These are phyloP conservation scores for Hypena proboscidalis DNA, from an alignment of 2,888 invertebrate genomes.

Conservation along the genomic window DNA sequence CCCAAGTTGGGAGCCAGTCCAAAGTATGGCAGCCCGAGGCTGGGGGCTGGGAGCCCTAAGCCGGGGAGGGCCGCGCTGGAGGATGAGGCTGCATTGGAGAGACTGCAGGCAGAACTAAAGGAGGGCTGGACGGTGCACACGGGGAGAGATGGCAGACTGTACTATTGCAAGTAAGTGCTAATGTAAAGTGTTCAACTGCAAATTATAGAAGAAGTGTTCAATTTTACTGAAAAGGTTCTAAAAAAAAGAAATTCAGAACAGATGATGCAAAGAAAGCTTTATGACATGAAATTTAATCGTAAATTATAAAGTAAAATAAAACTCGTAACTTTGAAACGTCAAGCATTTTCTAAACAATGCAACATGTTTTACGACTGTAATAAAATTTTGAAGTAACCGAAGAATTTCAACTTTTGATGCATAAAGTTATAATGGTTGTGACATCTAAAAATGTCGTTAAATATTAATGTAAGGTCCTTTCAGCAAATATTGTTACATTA, in stretches of 20 bases:
- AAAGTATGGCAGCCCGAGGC: conserved; percentile 71
- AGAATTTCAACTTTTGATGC: conserved; percentile 15
- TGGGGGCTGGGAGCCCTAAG: conserved; percentile 78
- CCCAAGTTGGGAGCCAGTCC: conserved; percentile 70
- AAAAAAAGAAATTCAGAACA: too few species aligned
- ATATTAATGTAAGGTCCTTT: neutral
- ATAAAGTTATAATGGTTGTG: conserved; percentile 12
- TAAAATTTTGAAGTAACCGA: conserved; percentile 11
- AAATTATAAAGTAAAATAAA: too few species aligned
- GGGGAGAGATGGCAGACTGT: conserved; percentile 91
- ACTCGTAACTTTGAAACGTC: too few species aligned
- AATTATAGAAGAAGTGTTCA: too few species aligned
- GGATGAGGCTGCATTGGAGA: conserved; percentile 80
- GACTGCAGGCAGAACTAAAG: conserved; percentile 86
- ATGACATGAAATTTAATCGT: too few species aligned
- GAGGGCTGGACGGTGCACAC: conserved; percentile 93
- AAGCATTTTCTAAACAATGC: too few species aligned
- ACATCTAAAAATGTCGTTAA: conserved; percentile 15
- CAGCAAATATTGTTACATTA: neutral
- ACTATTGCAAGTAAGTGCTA: conserved; percentile 95
- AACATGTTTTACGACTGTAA: conserved; percentile 1
- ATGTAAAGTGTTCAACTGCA: too few species aligned
- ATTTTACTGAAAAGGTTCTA: too few species aligned
- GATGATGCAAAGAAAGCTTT: too few species aligned
- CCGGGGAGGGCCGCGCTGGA: conserved; percentile 60